Conservation (phyloP, 1,140 invertebrate species). For the Scaptomyza pallida region DNA sequence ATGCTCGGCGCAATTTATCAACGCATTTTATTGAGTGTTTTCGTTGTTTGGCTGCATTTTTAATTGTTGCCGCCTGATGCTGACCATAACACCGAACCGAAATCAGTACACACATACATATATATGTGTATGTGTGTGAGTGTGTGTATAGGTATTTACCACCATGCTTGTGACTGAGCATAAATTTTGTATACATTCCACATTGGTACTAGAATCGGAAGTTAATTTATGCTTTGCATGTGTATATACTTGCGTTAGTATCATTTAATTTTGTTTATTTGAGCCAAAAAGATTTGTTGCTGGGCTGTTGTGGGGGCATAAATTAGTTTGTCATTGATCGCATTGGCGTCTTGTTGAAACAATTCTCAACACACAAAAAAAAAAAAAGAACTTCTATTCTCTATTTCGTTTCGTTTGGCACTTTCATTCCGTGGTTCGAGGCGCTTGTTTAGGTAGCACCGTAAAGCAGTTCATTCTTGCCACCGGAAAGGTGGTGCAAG, state of each 20-base stretch:
- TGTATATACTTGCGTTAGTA: conserved; percentile 31
- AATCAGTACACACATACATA: no score
- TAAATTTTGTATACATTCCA: conserved; percentile 56
- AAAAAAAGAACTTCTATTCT: no score
- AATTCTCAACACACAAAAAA: no score
- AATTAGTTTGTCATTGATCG: conserved; percentile 75
- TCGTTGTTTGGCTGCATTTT: conserved; percentile 69
- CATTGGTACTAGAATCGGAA: conserved; percentile 58
- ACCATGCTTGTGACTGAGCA: conserved; percentile 55
- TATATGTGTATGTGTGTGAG: neutral
- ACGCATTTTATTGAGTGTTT: conserved; percentile 81
- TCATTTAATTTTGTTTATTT: conserved; percentile 75
- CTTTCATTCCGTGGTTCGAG: conserved; percentile 5
- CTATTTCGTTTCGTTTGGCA: conserved; percentile 4
- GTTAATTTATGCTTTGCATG: conserved; percentile 70
- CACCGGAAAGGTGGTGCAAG: conserved; percentile 51
- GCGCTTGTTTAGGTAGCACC: conserved; percentile 55
- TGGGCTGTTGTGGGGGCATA: conserved; percentile 67
- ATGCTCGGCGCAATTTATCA: conserved; percentile 78
- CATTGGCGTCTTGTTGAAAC: conserved; percentile 45
- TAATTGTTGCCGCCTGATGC: conserved; percentile 75
- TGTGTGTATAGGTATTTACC: neutral
- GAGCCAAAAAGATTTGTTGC: conserved; percentile 71
- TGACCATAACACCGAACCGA: conserved; percentile 71
- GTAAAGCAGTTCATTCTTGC: conserved; percentile 23